Conservation (phyloP, 2,888 invertebrate species). For the Tridacna gigas region DNA sequence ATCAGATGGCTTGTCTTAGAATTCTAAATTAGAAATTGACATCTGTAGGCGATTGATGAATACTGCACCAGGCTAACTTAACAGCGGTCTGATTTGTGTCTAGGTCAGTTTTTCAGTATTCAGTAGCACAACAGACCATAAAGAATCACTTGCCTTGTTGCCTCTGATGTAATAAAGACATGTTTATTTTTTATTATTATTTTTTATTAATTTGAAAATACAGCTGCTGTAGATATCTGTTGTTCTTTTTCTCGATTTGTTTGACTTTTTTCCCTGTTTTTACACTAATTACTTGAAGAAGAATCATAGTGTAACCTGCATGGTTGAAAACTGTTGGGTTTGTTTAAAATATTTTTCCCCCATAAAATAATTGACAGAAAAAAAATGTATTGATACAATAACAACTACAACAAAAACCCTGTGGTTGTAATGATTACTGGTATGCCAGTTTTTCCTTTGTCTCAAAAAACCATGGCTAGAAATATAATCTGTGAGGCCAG, state of each 20-base stretch:
- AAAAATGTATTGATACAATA: background rate
- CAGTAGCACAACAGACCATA: too few relatives aligned
- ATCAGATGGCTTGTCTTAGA: too few relatives aligned
- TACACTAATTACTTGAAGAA: background rate
- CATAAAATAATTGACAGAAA: background rate
- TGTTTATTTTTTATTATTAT: slow-evolving; percentile 8
- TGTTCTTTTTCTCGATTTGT: slow-evolving; percentile 12
- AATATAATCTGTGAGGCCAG: too few relatives aligned
- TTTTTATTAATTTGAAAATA: slow-evolving; percentile 2
- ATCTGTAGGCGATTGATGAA: too few relatives aligned
- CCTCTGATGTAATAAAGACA: background rate
- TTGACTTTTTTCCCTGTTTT: slow-evolving; percentile 9
- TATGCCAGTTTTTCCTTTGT: too few relatives aligned
- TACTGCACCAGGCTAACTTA: too few relatives aligned
- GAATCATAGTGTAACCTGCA: background rate
- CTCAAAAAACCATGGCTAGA: too few relatives aligned
- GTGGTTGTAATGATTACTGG: too few relatives aligned
- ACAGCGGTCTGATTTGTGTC: too few relatives aligned
- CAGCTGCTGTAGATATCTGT: slow-evolving; percentile 6
- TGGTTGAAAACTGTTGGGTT: background rate
- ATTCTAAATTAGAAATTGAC: too few relatives aligned
- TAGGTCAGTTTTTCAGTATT: too few relatives aligned
- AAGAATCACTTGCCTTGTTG: too few relatives aligned
- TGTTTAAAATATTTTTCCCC: background rate
- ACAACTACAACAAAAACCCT: background rate